Evolutionary conservation across 2,888 invertebrate genomes (phyloP).

Genomic region (Cryptus armator): DNA sequence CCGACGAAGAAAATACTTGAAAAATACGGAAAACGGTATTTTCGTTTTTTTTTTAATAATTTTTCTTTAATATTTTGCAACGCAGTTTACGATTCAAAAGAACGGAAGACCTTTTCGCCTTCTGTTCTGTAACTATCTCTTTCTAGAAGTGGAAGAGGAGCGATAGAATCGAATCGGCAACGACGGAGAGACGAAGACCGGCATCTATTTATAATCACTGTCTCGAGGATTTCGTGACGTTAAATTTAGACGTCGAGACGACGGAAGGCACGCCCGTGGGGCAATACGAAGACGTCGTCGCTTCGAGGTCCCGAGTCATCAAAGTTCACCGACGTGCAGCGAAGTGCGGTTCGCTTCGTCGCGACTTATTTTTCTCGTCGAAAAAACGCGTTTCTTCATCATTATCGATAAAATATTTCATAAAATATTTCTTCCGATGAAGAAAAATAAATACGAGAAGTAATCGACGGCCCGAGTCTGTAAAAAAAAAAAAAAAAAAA

Average conservation of each 20-base stretch:
- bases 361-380: conserved; percentile 8
- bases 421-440: not conserved
- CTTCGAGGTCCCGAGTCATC: conserved; percentile 48
- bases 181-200: not conserved
- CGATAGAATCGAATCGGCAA: conserved; percentile 50
- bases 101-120: no score
- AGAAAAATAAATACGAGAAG: not conserved
- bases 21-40: no score
- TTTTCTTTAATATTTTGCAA: no score
- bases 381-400: not conserved
- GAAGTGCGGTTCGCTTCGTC: conserved; percentile 72
- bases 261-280: conserved; percentile 71
- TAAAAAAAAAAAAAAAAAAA: not conserved
- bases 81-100: no score
- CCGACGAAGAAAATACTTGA: no score
- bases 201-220: conserved; percentile 81
- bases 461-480: not conserved
- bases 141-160: conserved; percentile 14
- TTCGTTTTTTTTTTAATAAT: no score
- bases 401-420: not conserved
- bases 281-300: conserved; percentile 48
- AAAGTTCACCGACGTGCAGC: conserved; percentile 64
- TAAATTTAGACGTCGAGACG: conserved; percentile 81
- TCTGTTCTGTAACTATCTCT: no score
- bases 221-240: conserved; percentile 78